These are phyloP conservation scores for Oreochromis spilurus DNA, from an alignment of 2,113 vertebrate genomes.

Conservation along the genomic window DNA sequence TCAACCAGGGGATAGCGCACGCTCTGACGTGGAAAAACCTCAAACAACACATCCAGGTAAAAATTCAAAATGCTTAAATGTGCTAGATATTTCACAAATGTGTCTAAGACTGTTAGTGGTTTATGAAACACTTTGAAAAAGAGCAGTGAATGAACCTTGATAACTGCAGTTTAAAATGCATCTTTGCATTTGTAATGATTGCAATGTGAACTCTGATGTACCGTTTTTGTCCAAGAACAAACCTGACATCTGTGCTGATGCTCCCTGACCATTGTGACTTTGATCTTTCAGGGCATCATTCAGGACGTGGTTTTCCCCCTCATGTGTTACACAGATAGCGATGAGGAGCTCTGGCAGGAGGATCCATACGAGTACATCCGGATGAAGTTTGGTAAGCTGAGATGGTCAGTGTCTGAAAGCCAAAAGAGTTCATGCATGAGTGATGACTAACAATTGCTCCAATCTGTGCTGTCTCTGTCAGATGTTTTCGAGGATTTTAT, in stretches of 20 bases:
- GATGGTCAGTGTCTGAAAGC: not conserved
- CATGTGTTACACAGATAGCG: slow-evolving; percentile 99
- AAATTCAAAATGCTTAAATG: not conserved
- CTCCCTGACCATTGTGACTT: not conserved
- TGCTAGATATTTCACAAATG: not conserved
- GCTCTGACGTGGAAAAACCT: slow-evolving; percentile 97
- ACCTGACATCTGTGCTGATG: not conserved
- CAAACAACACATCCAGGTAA: slow-evolving; percentile 96
- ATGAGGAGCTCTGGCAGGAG: slow-evolving; percentile 97
- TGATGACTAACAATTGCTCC: not conserved
- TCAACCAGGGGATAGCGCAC: slow-evolving; percentile 96
- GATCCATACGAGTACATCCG: slow-evolving; percentile 99
- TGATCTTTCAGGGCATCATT: slow-evolving; percentile 73
- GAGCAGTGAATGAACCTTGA: not conserved
- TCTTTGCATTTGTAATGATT: not conserved
- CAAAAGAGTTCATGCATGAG: not conserved
- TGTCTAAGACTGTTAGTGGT: not conserved
- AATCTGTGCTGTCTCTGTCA: slow-evolving; percentile 37
- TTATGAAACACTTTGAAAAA: not conserved
- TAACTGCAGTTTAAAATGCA: not conserved
- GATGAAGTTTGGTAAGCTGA: slow-evolving; percentile 91
- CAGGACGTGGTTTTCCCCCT: slow-evolving; percentile 80
- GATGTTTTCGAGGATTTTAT: slow-evolving; percentile 99
- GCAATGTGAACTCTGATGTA: not conserved
- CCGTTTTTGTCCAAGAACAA: not conserved